Evolutionary conservation across 2,888 invertebrate genomes (phyloP), one percentile per base, ranked within the genome.

Genomic region (Itoplectis maculator): DNA sequence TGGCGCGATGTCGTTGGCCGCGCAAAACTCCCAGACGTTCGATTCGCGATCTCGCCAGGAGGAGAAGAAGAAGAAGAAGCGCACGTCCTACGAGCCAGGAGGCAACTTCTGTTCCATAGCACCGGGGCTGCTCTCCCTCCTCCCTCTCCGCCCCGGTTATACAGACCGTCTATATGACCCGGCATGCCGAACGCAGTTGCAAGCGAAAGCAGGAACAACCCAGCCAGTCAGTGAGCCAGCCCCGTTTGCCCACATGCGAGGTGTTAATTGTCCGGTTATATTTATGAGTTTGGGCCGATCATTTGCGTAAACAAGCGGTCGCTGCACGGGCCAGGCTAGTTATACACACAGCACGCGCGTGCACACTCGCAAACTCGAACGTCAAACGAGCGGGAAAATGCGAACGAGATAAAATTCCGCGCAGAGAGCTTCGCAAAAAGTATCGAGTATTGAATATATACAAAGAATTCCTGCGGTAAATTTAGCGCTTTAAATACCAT

Each of bases 211-310:
- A 63, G 70, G 72, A 82, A 73, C 61, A 51, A 45, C 63, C n/a
- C 51, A 15, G 59, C 15, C 47, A 61, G 56, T 65, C 51, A 47
- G 9, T 42, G 54, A 56, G 59, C 51, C 68, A 65, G 47, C 59
- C 51, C 72, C 68, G 75, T 82, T 82, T 80, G 77, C 59, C 79
- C 87, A 82, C 83, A 77, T 83, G 86, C 81, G 81, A 86, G 82
- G 87, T 87, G 89, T 88, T 88, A 89, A 89, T 89, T 88, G 87
- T 88, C 87, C 87, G 85, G 86, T 88, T 88, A 88, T 89, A 89
- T 89, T 89, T 89, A 88, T 88, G 87, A 88, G 88, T 88, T 88
- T 89, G 86, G 86, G 81, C 82, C 85, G 86, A 89, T 89, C 87
- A 88, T 89, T 89, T 88, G 86, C 86, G 88, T 86, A 88, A 89